phyloP scores from a whole-genome alignment of 1,140 invertebrate genomes.

The Phymastichus coffea region DNA sequence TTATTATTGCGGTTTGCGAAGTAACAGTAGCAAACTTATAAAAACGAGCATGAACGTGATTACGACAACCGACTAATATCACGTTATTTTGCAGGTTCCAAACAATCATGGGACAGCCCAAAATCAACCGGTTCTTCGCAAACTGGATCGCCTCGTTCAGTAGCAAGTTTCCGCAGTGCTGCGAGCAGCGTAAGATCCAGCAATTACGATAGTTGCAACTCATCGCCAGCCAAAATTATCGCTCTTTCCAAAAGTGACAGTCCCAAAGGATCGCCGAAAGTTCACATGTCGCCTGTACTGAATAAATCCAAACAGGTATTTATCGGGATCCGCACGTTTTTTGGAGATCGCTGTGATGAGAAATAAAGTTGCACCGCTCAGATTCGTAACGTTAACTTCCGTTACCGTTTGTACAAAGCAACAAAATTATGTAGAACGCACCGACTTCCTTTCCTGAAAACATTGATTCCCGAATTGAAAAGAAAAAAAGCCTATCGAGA shows the following conservation, averaged over 20 bases:
- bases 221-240: slow-evolving; percentile 33
- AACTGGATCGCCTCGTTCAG: slow-evolving; percentile 30
- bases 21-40: too few relatives aligned
- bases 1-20: too few relatives aligned
- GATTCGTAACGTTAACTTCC: too few relatives aligned
- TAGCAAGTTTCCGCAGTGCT: slow-evolving; percentile 20
- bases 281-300: slow-evolving; percentile 32
- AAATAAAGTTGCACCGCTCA: not conserved
- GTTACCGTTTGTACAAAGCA: too few relatives aligned
- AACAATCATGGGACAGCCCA: slow-evolving; percentile 36
- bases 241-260: slow-evolving; percentile 33
- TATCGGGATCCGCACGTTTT: not conserved
- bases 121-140: slow-evolving; percentile 33
- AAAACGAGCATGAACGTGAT: too few relatives aligned
- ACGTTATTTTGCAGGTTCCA: not conserved
- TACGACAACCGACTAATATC: too few relatives aligned
- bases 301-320: slow-evolving; percentile 40
- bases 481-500: too few relatives aligned
- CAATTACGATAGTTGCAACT: slow-evolving; percentile 40
- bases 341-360: too few relatives aligned
- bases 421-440: too few relatives aligned
- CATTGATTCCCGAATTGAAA: too few relatives aligned
- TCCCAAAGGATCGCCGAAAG: slow-evolving; percentile 37
- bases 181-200: slow-evolving; percentile 30
- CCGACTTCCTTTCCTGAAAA: too few relatives aligned